Evolutionary conservation across 2,888 invertebrate genomes (phyloP).

Genomic region (Andrena bicolor): DNA sequence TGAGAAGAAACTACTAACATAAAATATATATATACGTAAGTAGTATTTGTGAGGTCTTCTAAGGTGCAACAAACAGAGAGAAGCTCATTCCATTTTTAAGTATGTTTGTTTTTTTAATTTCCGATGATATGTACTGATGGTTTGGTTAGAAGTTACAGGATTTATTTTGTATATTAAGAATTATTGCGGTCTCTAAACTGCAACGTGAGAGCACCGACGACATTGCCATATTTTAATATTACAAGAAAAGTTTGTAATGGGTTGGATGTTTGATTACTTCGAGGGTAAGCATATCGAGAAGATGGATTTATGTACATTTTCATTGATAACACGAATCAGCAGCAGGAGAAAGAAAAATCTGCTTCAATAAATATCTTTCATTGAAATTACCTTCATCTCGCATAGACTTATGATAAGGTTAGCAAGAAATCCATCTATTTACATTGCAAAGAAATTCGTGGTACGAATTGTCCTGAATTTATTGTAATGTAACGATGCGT

Average conservation of each 20-base stretch:
- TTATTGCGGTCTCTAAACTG: background rate
- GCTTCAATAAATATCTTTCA: background rate
- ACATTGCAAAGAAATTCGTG: conserved; percentile 24
- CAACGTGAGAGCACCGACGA: background rate
- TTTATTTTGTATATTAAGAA: conserved; percentile 7
- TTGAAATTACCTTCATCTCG: conserved; percentile 48
- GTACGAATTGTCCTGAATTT: conserved; percentile 20
- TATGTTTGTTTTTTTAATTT: no score
- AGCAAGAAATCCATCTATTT: conserved; percentile 13
- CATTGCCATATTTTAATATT: background rate
- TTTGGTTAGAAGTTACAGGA: background rate
- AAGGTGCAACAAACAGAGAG: no score
- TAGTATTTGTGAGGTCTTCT: no score
- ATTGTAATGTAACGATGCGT: background rate
- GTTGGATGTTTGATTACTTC: background rate
- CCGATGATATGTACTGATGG: background rate
- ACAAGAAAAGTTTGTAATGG: background rate
- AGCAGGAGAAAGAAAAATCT: background rate
- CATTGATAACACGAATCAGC: background rate
- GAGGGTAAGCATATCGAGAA: background rate
- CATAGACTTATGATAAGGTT: conserved; percentile 24
- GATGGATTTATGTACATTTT: background rate
- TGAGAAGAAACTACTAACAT: no score
- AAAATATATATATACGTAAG: no score
- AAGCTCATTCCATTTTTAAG: no score